phyloP scores from a whole-genome alignment of 2,797 vertebrate genomes.

The Trichosurus vulpecula region DNA sequence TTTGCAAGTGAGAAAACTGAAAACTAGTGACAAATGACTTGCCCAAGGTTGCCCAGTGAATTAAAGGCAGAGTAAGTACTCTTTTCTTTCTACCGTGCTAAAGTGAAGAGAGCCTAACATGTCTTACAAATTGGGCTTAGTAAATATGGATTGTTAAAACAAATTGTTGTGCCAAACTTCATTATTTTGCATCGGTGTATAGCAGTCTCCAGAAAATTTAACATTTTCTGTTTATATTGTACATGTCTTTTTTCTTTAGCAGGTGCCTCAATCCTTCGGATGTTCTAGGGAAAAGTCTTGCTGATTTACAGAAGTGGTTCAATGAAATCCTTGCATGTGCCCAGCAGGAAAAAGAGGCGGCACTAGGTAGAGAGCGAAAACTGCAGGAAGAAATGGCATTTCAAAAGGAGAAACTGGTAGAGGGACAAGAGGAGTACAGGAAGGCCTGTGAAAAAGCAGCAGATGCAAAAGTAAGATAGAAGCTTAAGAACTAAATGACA shows the following conservation, averaged over 20 bases:
- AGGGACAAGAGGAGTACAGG: slow-evolving; percentile 83
- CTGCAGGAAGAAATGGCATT: slow-evolving; percentile 84
- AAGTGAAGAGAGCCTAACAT: neutral
- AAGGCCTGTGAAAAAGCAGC: slow-evolving; percentile 82
- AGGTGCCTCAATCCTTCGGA: slow-evolving; percentile 81
- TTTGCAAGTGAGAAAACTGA: neutral
- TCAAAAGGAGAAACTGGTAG: slow-evolving; percentile 84
- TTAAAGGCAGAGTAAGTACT: neutral
- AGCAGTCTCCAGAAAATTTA: slow-evolving; percentile 14
- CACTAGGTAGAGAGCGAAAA: slow-evolving; percentile 80
- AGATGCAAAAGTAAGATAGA: slow-evolving; percentile 76
- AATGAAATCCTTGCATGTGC: slow-evolving; percentile 81
- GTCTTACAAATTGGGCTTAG: neutral
- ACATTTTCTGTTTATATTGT: slow-evolving; percentile 9
- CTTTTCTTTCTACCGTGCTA: neutral
- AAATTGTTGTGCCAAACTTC: neutral
- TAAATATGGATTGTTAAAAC: neutral
- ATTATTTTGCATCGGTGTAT: neutral
- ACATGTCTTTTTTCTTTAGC: slow-evolving; percentile 56
- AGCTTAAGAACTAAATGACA: slow-evolving; percentile 7
- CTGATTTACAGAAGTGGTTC: slow-evolving; percentile 86
- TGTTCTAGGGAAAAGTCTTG: slow-evolving; percentile 84
- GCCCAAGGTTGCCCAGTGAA: neutral
- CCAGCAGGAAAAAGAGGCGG: slow-evolving; percentile 84
- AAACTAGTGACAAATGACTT: neutral